Base-by-base conservation (phyloP, 2,888 invertebrate genomes). In the Argyra leucocephala region DNA sequence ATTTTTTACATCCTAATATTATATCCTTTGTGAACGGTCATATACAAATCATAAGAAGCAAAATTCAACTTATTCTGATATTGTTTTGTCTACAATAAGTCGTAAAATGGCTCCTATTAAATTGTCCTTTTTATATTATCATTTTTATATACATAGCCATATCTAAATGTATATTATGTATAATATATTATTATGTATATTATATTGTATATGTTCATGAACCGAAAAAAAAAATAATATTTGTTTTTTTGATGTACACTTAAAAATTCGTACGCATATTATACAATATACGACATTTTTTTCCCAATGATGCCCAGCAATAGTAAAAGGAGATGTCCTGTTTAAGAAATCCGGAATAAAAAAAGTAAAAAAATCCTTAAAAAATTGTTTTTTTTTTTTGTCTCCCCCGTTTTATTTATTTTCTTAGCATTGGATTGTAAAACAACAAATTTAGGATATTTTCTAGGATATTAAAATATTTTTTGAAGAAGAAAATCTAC, bases 121-220 rank as follows among this genome's bases (percentile, higher is more conserved):
- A 48, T 48, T 48, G 48, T 48, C 48, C 48, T 48, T 48, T 48
- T n/a, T 48, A 18, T 48, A 18, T 48, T 48, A 48, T 48, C 48
- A 15, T 48, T 48, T 18, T 15, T 18, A 48, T 48, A 48, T 31
- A 31, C 31, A 31, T 31, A 48, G 12, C 12, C 48, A 48, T 18
- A n/a, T n/a, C n/a, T n/a, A n/a, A n/a, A n/a, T n/a, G n/a, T n/a
- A n/a, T n/a, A n/a, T n/a, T n/a, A n/a, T n/a, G n/a, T 31, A 31
- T 31, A 31, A 31, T 31, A 48, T 18, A 48, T 18, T 48, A 48
- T n/a, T n/a, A n/a, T n/a, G n/a, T n/a, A n/a, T n/a, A n/a, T n/a
- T n/a, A n/a, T n/a, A n/a, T n/a, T n/a, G n/a, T n/a, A n/a, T n/a
- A n/a, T n/a, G n/a, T n/a, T n/a, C n/a, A n/a, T n/a, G n/a, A n/a